These are phyloP conservation scores for Blomia tropicalis DNA, from an alignment of 2,888 invertebrate genomes.

Conservation along the genomic window DNA sequence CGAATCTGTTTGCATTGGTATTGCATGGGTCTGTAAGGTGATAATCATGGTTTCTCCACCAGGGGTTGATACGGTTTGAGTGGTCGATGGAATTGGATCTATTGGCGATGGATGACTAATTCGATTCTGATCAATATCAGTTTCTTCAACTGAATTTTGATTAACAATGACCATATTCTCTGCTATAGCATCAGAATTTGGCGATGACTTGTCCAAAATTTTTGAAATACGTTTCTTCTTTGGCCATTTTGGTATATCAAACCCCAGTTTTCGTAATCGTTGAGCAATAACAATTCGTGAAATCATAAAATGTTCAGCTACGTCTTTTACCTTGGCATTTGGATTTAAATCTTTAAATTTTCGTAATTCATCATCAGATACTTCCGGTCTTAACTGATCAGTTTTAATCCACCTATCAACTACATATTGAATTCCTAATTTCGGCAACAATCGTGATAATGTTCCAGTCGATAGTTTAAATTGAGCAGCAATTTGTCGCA, in stretches of 20 bases:
- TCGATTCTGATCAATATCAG: not conserved
- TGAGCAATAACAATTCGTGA: not conserved
- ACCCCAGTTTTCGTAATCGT: not conserved
- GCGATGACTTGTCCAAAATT: not conserved
- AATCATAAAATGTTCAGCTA: conserved; percentile 1
- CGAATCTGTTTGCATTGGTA: not conserved
- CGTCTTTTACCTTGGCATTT: not conserved
- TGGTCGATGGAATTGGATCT: too few relatives aligned
- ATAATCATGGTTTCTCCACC: not conserved
- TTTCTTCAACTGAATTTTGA: not conserved
- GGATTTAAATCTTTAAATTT: not conserved
- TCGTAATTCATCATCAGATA: not conserved
- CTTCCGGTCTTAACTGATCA: not conserved
- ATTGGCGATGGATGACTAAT: not conserved
- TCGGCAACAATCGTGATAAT: conserved; percentile 7
- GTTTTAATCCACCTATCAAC: conserved; percentile 2
- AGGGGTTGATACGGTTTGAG: too few relatives aligned
- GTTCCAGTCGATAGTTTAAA: conserved; percentile 6
- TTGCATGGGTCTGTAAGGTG: not conserved
- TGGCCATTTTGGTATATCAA: conserved; percentile 9
- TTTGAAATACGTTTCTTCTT: not conserved
- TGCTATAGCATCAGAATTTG: not conserved
- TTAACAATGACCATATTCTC: not conserved
- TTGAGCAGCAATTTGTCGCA: not conserved
- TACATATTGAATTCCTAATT: not conserved